Percentiles rank a stretch among this genome's conserved stretches.
Evolutionary conservation across 2,797 vertebrate species (phyloP).

Genomic region (Notolepis coatsorum): DNA sequence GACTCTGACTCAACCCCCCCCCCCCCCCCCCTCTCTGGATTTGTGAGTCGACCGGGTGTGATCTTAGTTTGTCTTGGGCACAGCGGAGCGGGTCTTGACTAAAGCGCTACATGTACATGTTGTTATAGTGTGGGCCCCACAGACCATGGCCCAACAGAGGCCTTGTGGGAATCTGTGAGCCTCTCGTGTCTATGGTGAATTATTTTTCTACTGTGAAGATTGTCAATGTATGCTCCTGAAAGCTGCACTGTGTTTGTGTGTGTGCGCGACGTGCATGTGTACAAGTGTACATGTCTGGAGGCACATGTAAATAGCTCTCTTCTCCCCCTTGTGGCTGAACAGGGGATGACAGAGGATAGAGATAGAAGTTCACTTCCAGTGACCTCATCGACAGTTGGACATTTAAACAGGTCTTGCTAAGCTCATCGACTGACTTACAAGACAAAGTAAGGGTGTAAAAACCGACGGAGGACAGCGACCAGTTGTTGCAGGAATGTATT

Average conservation of each 20-base stretch:
- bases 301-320: background rate
- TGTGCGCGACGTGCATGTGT: background rate
- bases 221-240: constrained; percentile 35
- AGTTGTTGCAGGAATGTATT: too few relatives aligned
- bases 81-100: constrained; percentile 16
- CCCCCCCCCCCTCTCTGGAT: too few relatives aligned
- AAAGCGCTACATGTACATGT: constrained; percentile 41
- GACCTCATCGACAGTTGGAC: too few relatives aligned
- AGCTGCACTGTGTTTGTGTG: constrained; percentile 19
- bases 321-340: background rate
- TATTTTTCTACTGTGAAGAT: constrained; percentile 76
- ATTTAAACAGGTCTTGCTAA: too few relatives aligned
- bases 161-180: constrained; percentile 61
- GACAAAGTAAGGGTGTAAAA: background rate
- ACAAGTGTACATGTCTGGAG: background rate
- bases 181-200: constrained; percentile 52
- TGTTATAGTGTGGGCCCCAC: constrained; percentile 27
- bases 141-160: constrained; percentile 29
- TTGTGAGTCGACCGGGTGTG: too few relatives aligned
- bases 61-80: constrained; percentile 13
- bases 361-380: too few relatives aligned
- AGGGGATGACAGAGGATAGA: background rate
- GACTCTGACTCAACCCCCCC: constrained; percentile 10
- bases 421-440: background rate
- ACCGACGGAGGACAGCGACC: too few relatives aligned